Evolutionary conservation across 2,888 invertebrate species (phyloP).

Genomic region (Nemotelus pantherinus): DNA sequence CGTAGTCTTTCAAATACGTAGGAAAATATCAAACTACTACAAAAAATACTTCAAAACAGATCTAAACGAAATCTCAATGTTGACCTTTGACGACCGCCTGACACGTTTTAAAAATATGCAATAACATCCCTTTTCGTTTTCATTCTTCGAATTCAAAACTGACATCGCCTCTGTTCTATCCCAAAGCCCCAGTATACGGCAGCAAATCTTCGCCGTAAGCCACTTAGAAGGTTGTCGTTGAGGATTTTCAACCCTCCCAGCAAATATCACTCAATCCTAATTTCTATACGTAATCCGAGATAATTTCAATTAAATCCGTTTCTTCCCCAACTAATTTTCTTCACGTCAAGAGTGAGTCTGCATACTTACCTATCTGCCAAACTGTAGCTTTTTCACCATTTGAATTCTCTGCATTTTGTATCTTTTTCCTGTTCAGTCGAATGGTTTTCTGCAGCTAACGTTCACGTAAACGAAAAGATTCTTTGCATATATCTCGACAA

Average conservation of each 20-base stretch:
- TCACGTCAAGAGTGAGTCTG: not conserved
- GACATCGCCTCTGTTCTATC: not conserved
- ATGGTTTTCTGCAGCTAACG: not conserved
- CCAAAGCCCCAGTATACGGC: not conserved
- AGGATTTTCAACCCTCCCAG: conserved; percentile 35
- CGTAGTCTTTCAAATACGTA: too few species aligned
- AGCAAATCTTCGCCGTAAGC: conserved; percentile 32
- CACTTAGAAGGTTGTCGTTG: conserved; percentile 29
- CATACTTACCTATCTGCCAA: not conserved
- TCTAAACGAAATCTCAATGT: too few species aligned
- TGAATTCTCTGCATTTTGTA: not conserved
- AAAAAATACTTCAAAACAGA: too few species aligned
- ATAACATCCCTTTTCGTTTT: not conserved
- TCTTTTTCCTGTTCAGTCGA: conserved; percentile 21
- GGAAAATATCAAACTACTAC: too few species aligned
- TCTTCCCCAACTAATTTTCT: conserved; percentile 42
- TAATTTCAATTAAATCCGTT: conserved; percentile 57
- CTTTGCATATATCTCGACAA: conserved; percentile 27
- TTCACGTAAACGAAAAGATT: not conserved
- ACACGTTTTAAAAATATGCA: not conserved
- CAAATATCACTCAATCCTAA: conserved; percentile 50
- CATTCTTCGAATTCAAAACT: conserved; percentile 12
- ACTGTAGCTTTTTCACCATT: conserved; percentile 10
- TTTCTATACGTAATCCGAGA: conserved; percentile 56
- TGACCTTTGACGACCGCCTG: too few species aligned